Base-by-base conservation (phyloP, 1,140 invertebrate genomes). In the Cyclina sinensis region DNA sequence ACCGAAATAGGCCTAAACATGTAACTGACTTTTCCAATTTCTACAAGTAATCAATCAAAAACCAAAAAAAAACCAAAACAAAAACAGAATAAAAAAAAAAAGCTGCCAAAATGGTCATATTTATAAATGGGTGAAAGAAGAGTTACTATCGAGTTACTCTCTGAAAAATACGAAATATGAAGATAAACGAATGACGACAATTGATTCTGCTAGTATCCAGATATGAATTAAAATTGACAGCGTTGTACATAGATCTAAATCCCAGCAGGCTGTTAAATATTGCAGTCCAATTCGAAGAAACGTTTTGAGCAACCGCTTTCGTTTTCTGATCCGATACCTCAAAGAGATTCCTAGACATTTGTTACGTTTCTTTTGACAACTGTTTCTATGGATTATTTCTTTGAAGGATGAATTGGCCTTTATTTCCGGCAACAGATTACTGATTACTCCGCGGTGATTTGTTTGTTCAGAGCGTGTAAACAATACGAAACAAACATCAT, bases 361-460 rank as follows among this genome's bases (percentile, higher is more conserved):
- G 79, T 81, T 81, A 81, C 65, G 57, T 65, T 39, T 24, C 35
- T 39, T n/a, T 27, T 85, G 82, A 73, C 82, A 85, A 73, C 68
- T 46, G 73, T 78, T 78, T 86, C 70, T 76, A 86, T 62, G 73
- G 84, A 62, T 78, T 76, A 78, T 78, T 78, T 76, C 73, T 59
- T 78, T 32, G 43, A 54, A 73, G 35, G 73, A 30, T 57, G 73
- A 86, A 86, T 86, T 48, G 68, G 16, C 73, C 51, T 76, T 86
- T 86, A 86, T 86, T 78, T 62, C 73, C 70, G 70, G 73, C 48
- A 76, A 86, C 70, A 86, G 68, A 78, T 86, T 76, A 86, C 84
- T 86, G 84, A 86, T 86, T 86, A 86, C 68, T 86, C 46, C 84
- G 70, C 84, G 32, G 70, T 86, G 84, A 86, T 86, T 86, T 86